Evolutionary conservation across 2,113 vertebrate species (phyloP), one percentile per base, ranked within the genome.

Genomic region (Zosterops japonicus): DNA sequence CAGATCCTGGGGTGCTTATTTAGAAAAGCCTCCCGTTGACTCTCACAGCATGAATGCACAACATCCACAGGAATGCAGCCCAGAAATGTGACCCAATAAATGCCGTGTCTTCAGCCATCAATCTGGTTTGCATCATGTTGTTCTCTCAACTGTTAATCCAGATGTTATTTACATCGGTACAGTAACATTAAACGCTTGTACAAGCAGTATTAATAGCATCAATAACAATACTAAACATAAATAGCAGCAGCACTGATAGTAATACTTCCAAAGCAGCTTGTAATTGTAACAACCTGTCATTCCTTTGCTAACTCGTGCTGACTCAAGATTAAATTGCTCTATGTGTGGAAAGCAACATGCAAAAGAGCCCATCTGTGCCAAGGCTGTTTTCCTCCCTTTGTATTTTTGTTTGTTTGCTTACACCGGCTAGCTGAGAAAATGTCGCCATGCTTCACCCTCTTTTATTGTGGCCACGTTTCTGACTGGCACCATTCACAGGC

Each of bases 321-420:
- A 97, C 96, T 97, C 95, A 94, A 96, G 92, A 97, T 95, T 93
- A 96, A 97, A 97, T 95, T 95, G 92, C 91, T 94, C 69, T 94
- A 47, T 88, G 94, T 93, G 93, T 82, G 92, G 94, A 96, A 71
- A 93, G 95, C 88, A 93, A 95, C 92, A 92, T 46, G 95, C 88
- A 96, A 84, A 96, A 94, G 69, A 84, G 76, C 88, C 96, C 96
- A 97, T 96, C 96, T 96, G 96, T 95, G 95, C 92, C 96, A 96
- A 90, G 88, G 24, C 92, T 92, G 69, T 87, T 97, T 96, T 92
- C 92, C 33, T 90, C 42, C 65, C 80, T 96, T 97, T 96, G 95
- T 96, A 90, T 87, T 96, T 96, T 87, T 95, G 95, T 96, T 97
- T 96, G 93, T 96, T 97, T 97, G 72, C 95, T 96, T 93, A 94